Evolutionary conservation across 1,140 invertebrate species (phyloP), one percentile per base, ranked within the genome.

Genomic region (Homalodisca vitripennis): DNA sequence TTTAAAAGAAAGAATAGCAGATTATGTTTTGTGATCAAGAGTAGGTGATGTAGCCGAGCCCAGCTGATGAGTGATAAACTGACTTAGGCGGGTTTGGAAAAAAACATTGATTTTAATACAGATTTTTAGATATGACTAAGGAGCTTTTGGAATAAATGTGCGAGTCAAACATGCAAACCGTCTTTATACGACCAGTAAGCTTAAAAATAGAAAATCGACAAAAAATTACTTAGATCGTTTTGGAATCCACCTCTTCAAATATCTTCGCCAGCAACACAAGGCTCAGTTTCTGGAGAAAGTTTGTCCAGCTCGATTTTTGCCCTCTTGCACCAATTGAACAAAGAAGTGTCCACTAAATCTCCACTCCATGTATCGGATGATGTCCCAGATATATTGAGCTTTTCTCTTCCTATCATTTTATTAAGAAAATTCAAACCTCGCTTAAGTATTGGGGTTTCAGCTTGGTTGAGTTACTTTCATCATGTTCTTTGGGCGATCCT

Each of bases 21-120:
- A n/a, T n/a, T n/a, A 12, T 6, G 12, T 3, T 3, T 53, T 12
- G 3, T 12, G 12, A 53, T 6, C 6, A 3, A 53, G 10, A 53
- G 22, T 22, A 6, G 48, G 10, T 22, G 48, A n/a, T 41, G 34
- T 6, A 41, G 10, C 48, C 12, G 48, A 22, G 3, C 12, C 20
- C 12, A 3, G 48, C 48, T 14, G 3, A 22, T 20, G 22, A 17
- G 6, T 41, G 34, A 41, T 20, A 53, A 20, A 53, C 48, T 53
- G 48, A 53, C 48, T 53, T 53, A 22, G 48, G 3, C 3, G 3
- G 48, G 6, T 53, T 53, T 53, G 48, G 48, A 53, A 53, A 53
- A 53, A 53, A 53, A 12, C 20, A 3, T 14, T 6, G 6, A 14
- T 22, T 53, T 22, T 53, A 12, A 14, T 22, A 53, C 20, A 12